phyloP scores from a whole-genome alignment of 2,888 invertebrate genomes.

The Netelia melanura region DNA sequence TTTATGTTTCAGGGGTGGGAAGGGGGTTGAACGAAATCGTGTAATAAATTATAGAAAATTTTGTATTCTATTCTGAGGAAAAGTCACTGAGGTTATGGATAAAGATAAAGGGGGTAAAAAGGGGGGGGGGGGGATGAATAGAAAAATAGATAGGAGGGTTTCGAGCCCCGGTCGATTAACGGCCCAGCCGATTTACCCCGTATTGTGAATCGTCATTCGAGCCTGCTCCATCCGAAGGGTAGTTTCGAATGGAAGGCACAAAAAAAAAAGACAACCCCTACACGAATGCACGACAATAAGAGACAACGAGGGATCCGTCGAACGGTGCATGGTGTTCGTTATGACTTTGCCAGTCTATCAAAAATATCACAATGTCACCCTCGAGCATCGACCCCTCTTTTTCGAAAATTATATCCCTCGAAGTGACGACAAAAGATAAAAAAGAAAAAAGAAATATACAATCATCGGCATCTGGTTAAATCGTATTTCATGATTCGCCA shows the following conservation, averaged over 20 bases:
- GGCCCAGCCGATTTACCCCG: conserved; percentile 53
- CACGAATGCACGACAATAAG: conserved; percentile 38
- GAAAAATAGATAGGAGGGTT: conserved; percentile 37
- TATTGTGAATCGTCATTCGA: conserved; percentile 54
- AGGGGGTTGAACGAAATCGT: neutral
- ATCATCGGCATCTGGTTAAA: neutral
- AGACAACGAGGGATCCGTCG: conserved; percentile 55
- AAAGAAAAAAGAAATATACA: neutral
- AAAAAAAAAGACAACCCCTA: conserved; percentile 33
- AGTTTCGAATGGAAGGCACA: conserved; percentile 35
- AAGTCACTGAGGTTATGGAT: neutral
- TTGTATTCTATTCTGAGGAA: conserved; percentile 13
- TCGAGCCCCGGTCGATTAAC: conserved; percentile 54
- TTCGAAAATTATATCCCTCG: neutral
- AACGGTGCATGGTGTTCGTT: conserved; percentile 32
- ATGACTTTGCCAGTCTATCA: conserved; percentile 48
- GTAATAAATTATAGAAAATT: conserved; percentile 29
- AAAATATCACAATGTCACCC: conserved; percentile 41
- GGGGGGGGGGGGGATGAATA: neutral
- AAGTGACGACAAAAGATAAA: neutral
- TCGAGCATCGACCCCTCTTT: conserved; percentile 20
- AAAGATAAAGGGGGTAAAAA: neutral
- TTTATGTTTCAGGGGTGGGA: neutral
- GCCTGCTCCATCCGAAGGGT: conserved; percentile 45
- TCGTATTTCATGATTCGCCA: neutral